Conservation (phyloP, 2,888 invertebrate genomes). For the Phymatocera aterrima region DNA sequence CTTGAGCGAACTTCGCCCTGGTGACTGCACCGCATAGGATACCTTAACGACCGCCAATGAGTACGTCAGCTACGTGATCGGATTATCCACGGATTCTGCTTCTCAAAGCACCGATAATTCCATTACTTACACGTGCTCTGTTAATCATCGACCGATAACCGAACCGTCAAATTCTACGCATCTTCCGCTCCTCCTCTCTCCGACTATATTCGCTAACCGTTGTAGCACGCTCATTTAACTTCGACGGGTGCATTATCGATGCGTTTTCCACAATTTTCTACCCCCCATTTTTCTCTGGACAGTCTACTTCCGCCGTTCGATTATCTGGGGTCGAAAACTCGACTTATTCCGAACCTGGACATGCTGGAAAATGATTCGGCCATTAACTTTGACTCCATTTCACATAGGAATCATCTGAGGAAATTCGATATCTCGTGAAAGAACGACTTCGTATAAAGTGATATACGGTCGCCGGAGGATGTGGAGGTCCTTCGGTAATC, state of each 20-base stretch:
- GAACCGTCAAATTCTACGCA: slow-evolving; percentile 34
- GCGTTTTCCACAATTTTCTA: background rate
- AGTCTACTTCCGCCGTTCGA: too few species aligned
- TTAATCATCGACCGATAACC: slow-evolving; percentile 37
- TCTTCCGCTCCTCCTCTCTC: background rate
- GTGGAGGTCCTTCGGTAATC: background rate
- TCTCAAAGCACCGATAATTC: slow-evolving; percentile 74
- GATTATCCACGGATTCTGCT: slow-evolving; percentile 73
- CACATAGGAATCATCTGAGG: too few species aligned
- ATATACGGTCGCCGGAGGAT: background rate
- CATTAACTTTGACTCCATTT: too few species aligned
- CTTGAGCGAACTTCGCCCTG: slow-evolving; percentile 13
- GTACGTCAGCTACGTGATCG: slow-evolving; percentile 72
- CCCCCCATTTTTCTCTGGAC: too few species aligned
- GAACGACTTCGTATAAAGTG: background rate
- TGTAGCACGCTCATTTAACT: background rate
- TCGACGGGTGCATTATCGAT: background rate
- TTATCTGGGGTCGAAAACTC: too few species aligned
- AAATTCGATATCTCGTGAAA: background rate
- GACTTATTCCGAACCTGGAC: too few species aligned
- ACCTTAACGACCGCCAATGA: slow-evolving; percentile 57
- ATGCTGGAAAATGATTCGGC: too few species aligned
- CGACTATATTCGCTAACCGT: background rate
- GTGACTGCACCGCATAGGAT: slow-evolving; percentile 1
- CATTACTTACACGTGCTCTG: slow-evolving; percentile 61